Conservation (phyloP, 2,797 vertebrate species). For the Buphagus erythrorhynchus region DNA sequence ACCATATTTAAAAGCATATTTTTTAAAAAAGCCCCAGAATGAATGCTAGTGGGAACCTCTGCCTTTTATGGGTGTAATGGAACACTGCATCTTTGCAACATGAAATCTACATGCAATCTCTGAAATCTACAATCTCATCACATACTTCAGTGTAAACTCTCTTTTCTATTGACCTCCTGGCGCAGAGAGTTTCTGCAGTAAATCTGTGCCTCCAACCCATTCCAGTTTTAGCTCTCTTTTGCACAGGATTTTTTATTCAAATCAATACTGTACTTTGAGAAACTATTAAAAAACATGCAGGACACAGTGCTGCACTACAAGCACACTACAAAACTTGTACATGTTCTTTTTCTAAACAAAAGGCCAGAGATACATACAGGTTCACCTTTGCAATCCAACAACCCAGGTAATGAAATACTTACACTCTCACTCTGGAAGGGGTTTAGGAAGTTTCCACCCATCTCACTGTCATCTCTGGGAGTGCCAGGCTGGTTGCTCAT, state of each 20-base stretch:
- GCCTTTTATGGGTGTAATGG: background rate
- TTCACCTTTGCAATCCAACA: background rate
- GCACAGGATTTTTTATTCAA: background rate
- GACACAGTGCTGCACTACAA: background rate
- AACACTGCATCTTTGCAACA: background rate
- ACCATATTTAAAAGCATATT: too few relatives aligned
- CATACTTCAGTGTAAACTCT: background rate
- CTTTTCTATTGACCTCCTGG: background rate
- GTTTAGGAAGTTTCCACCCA: slow-evolving; percentile 97
- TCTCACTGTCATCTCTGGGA: slow-evolving; percentile 95
- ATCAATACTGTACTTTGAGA: background rate
- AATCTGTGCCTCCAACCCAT: background rate
- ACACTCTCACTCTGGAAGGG: slow-evolving; percentile 98
- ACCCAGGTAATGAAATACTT: slow-evolving; percentile 69
- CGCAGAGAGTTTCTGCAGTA: background rate
- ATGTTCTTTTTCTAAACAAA: background rate
- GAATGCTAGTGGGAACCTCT: slow-evolving; percentile 62
- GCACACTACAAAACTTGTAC: background rate
- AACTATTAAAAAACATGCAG: background rate
- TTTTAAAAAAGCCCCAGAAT: background rate
- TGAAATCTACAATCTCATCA: background rate
- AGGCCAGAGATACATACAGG: background rate
- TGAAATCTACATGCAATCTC: background rate
- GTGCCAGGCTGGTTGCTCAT: slow-evolving; percentile 98
- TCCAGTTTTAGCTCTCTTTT: background rate